These are phyloP conservation scores for Yponomeuta cagnagella DNA, from an alignment of 2,888 invertebrate genomes.

Conservation along the genomic window DNA sequence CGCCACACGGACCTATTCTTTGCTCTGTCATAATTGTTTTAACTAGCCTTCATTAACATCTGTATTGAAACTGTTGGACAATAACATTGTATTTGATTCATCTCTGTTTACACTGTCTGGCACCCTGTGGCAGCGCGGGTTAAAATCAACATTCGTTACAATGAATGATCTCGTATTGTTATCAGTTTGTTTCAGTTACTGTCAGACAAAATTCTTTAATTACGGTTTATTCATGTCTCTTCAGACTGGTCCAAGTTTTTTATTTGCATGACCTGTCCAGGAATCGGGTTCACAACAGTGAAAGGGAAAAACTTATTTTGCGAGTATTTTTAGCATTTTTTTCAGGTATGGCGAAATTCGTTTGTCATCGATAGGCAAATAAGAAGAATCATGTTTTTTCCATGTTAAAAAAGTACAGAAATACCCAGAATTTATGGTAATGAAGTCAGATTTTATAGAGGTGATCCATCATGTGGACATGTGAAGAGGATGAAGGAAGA, in stretches of 20 bases:
- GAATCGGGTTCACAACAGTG: too few relatives aligned
- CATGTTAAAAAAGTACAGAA: neutral
- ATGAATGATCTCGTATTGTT: neutral
- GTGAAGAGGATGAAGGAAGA: too few relatives aligned
- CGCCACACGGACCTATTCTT: neutral
- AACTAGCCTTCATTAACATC: neutral
- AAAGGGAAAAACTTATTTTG: too few relatives aligned
- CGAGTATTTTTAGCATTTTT: too few relatives aligned
- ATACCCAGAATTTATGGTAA: neutral
- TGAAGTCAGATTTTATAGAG: neutral
- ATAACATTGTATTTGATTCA: neutral
- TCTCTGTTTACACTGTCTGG: neutral
- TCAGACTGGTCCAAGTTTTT: neutral
- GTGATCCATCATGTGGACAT: neutral
- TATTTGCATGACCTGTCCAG: too few relatives aligned
- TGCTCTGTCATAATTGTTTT: neutral
- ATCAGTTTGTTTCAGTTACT: neutral
- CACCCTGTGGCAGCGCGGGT: neutral
- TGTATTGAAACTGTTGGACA: neutral
- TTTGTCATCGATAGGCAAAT: too few relatives aligned
- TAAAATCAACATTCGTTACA: neutral
- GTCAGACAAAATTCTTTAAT: neutral
- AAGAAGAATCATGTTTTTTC: neutral
- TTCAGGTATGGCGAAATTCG: too few relatives aligned
- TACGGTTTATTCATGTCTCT: neutral